Conservation (phyloP, 2,888 invertebrate genomes). For the Epiblema foenella region DNA sequence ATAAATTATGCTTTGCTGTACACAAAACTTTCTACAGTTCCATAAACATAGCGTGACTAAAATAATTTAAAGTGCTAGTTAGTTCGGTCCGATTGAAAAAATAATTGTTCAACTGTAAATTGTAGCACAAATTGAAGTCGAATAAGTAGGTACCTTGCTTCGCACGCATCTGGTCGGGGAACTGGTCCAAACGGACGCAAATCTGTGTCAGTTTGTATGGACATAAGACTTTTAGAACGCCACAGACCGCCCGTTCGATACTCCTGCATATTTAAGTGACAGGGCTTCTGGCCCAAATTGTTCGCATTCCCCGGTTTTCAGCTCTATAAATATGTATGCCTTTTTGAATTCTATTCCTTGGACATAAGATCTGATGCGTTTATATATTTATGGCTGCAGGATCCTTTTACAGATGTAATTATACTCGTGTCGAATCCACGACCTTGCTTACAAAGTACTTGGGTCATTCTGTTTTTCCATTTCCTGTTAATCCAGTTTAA, state of each 20-base stretch:
- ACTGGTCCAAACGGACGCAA: background rate
- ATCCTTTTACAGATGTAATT: background rate
- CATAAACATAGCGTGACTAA: background rate
- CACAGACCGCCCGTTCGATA: conserved; percentile 7
- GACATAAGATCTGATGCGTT: background rate
- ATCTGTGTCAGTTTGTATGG: background rate
- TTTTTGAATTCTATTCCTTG: background rate
- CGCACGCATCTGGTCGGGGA: background rate
- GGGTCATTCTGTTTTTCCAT: too few relatives aligned
- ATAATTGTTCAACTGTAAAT: background rate
- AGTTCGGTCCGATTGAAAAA: background rate
- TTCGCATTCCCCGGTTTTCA: conserved; percentile 1
- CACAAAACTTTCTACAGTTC: background rate
- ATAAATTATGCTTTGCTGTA: too few relatives aligned
- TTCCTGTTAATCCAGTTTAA: too few relatives aligned
- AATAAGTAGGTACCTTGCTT: background rate
- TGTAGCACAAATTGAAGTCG: background rate
- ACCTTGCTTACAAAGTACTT: too few relatives aligned
- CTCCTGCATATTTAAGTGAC: conserved; percentile 30
- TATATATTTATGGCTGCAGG: background rate
- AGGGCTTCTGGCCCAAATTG: conserved; percentile 10
- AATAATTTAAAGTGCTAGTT: background rate
- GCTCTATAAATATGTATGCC: conserved; percentile 3
- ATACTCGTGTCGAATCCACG: background rate
- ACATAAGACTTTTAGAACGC: background rate